Percentiles rank a stretch among this genome's conserved stretches.
phyloP scores from a whole-genome alignment of 2,113 vertebrate genomes.

The Crotalus helleri region DNA sequence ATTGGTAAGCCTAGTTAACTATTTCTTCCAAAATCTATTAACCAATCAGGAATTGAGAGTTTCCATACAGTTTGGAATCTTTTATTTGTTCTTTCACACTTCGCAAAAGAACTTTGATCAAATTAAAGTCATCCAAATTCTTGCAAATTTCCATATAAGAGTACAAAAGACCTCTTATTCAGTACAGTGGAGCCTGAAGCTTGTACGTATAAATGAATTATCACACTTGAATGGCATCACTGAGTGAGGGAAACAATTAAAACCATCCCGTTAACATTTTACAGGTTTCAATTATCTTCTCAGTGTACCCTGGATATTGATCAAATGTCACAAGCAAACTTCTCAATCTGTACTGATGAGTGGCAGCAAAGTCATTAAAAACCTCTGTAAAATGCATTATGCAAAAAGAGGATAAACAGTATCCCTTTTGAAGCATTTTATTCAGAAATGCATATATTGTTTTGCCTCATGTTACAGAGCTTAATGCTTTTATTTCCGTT shows the following conservation, averaged over 20 bases:
- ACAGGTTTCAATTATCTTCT: constrained; percentile 1
- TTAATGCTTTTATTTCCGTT: not conserved
- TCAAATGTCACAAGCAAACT: not conserved
- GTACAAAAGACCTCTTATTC: not conserved
- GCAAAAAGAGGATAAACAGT: not conserved
- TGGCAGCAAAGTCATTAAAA: constrained; percentile 1
- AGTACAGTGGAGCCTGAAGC: not conserved
- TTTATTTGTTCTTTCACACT: not conserved
- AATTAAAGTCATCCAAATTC: not conserved
- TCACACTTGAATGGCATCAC: not conserved
- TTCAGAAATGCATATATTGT: not conserved
- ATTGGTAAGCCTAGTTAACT: not conserved
- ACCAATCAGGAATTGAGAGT: not conserved
- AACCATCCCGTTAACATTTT: not conserved
- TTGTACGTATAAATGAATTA: not conserved
- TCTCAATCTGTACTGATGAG: not conserved
- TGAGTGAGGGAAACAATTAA: not conserved
- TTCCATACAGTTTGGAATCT: not conserved
- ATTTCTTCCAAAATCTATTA: not conserved
- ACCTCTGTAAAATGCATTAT: not conserved
- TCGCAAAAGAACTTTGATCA: not conserved
- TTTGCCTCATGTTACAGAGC: not conserved
- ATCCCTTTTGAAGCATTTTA: not conserved
- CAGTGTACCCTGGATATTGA: not conserved
- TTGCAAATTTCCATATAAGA: not conserved